Conservation (phyloP, 2,888 invertebrate genomes). For the Didymodactylos carnosus region DNA sequence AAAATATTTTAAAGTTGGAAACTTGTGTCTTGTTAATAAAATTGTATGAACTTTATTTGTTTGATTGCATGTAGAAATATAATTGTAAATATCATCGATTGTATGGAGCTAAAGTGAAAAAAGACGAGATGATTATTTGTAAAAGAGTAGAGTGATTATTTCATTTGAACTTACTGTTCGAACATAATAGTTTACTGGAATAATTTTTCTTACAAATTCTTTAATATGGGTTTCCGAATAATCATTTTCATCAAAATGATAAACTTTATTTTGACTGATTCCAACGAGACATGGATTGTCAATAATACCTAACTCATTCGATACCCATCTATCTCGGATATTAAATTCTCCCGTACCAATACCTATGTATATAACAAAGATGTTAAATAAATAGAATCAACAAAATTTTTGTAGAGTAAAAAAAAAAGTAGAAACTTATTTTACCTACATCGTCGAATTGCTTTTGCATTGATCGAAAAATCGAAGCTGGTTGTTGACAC, state of each 20-base stretch:
- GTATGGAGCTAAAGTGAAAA: background rate
- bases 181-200: slow-evolving; percentile 44
- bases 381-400: background rate
- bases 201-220: slow-evolving; percentile 57
- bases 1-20: background rate
- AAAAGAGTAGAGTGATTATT: background rate
- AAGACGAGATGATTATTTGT: too few relatives aligned
- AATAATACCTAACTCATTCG: slow-evolving; percentile 57
- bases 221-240: slow-evolving; percentile 56
- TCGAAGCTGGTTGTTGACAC: slow-evolving; percentile 66
- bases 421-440: background rate
- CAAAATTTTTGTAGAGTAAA: background rate
- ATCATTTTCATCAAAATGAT: slow-evolving; percentile 55
- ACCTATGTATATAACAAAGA: slow-evolving; percentile 37
- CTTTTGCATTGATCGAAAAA: slow-evolving; percentile 57
- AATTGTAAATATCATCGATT: background rate
- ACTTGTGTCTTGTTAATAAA: background rate
- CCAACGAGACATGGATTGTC: slow-evolving; percentile 61
- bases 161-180: background rate
- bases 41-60: background rate
- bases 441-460: slow-evolving; percentile 61
- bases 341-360: slow-evolving; percentile 45
- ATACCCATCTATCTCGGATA: slow-evolving; percentile 59
- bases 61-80: background rate
- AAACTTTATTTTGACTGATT: slow-evolving; percentile 59